Conservation (phyloP, 1,140 invertebrate species). For the Argopecten irradians region DNA sequence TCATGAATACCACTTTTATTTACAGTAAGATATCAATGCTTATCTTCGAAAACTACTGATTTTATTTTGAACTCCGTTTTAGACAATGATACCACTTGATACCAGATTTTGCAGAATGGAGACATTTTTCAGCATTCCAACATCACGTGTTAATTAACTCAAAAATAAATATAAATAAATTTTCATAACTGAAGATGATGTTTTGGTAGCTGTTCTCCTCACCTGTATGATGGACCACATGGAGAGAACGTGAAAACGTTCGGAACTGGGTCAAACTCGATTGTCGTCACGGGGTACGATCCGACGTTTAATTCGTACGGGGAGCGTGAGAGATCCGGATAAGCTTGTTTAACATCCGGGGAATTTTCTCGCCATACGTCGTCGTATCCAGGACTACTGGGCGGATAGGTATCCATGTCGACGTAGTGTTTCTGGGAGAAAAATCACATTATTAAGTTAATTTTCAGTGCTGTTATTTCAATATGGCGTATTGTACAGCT, state of each 20-base stretch:
- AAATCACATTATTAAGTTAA: too few species aligned
- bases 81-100: neutral
- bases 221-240: conserved; percentile 51
- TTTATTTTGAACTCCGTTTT: too few species aligned
- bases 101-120: neutral
- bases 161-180: neutral
- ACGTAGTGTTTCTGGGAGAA: conserved; percentile 27
- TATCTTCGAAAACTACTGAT: too few species aligned
- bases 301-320: conserved; percentile 33
- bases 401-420: conserved; percentile 28
- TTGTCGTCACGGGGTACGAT: conserved; percentile 34
- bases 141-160: neutral
- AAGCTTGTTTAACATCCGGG: conserved; percentile 9
- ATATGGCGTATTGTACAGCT: too few species aligned
- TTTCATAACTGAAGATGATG: neutral
- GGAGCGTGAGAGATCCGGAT: conserved; percentile 32
- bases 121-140: neutral
- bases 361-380: conserved; percentile 33
- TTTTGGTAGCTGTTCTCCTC: conserved; percentile 35
- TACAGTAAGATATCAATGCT: too few species aligned
- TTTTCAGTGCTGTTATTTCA: too few species aligned
- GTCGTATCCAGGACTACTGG: conserved; percentile 1
- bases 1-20: too few species aligned
- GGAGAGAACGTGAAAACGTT: conserved; percentile 57
- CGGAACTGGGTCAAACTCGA: conserved; percentile 41